Base-by-base conservation (phyloP, 2,113 vertebrate genomes). In the Phyllostomus discolor region DNA sequence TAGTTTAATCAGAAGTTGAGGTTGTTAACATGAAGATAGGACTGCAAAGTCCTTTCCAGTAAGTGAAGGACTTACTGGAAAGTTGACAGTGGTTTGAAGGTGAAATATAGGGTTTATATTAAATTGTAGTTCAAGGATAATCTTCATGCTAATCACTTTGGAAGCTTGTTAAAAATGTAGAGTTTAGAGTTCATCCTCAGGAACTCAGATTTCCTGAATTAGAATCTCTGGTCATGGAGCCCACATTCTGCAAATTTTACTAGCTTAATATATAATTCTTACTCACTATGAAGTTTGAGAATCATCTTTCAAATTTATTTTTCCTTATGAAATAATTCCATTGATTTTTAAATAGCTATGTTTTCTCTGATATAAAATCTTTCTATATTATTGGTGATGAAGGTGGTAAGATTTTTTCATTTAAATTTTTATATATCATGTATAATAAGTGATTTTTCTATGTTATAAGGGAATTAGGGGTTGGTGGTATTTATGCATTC, bases 261-360 rank as follows among this genome's bases (percentile, higher is more conserved):
- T 28, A 72, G 38, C 17, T 86, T 66, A 90, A 35, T 73, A 50
- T 16, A 20, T 89, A 94, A 92, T 92, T 92, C 14, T 64, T 35
- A 83, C 50, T 89, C 16, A 66, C 4, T 67, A 3, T 88, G 28
- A 88, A 82, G 38, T 87, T 83, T 92, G 52, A 64, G 78, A 85
- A 73, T 54, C 52, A 69, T 80, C 57, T 50, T 94, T 96, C 90
- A 19, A 73, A 97, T 46, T 62, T 94, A 95, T 84, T 92, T 15
- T 94, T 94, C 19, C 4, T 90, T 41, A 78, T 89, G 91, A 89
- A 95, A 35, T 75, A 6, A 91, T 90, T 80, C 10, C 57, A 81
- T 28, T 57, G 66, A 59, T 95, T 80, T 90, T 94, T 80, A 72
- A 88, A 76, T 92, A 81, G 7, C 67, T 91, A 54, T 28, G 26